Conservation (phyloP, 2,113 vertebrate species). For the Rhinogobius similis region DNA sequence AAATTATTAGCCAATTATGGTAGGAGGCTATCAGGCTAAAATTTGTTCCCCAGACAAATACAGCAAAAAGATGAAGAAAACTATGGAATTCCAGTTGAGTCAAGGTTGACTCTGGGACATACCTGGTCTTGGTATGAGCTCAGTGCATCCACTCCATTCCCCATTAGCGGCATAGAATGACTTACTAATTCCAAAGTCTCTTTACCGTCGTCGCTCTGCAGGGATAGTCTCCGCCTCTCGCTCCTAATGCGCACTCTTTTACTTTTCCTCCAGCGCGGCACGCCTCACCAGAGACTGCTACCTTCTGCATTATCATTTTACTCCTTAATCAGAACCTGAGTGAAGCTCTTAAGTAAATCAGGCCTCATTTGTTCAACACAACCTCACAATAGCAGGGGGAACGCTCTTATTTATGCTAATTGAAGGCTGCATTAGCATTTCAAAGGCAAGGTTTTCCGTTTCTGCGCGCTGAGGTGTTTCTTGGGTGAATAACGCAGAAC, state of each 20-base stretch:
- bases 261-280: background rate
- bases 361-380: conserved; percentile 24
- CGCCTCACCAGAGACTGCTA: conserved; percentile 17
- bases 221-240: background rate
- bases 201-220: background rate
- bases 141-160: background rate
- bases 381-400: conserved; percentile 17
- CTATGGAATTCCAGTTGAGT: no score
- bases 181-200: background rate
- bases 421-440: conserved; percentile 15
- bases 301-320: conserved; percentile 12
- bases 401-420: conserved; percentile 18
- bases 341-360: conserved; percentile 26
- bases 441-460: conserved; percentile 18
- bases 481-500: conserved; percentile 5
- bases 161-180: background rate
- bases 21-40: no score
- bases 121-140: background rate
- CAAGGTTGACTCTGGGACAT: no score
- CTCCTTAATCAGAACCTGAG: conserved; percentile 24
- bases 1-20: no score
- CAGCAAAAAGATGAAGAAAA: no score
- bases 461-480: conserved; percentile 3
- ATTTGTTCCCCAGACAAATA: no score
- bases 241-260: background rate